Conservation (phyloP, 2,113 vertebrate species). For the Orthonyx spaldingii region DNA sequence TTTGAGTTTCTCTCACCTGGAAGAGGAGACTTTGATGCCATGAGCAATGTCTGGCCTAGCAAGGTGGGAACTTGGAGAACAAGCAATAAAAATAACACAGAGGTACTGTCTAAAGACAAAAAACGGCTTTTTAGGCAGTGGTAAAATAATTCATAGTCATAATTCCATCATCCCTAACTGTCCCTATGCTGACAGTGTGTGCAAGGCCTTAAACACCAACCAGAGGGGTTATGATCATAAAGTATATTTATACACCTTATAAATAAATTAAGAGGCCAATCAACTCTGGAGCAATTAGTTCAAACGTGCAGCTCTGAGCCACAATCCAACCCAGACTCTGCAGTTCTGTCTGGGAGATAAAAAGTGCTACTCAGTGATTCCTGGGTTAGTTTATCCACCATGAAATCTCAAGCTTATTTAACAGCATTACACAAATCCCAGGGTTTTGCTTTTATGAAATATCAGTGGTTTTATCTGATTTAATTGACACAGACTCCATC, state of each 20-base stretch:
- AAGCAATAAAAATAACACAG: neutral
- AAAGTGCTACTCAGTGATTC: neutral
- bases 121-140: neutral
- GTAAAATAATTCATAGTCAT: neutral
- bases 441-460: neutral
- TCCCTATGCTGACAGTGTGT: neutral
- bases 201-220: neutral
- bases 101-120: neutral
- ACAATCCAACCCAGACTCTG: neutral
- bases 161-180: neutral
- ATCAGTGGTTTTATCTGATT: neutral
- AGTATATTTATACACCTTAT: neutral
- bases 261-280: neutral
- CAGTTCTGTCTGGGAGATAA: neutral
- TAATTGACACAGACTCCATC: neutral
- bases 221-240: neutral
- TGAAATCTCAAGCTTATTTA: neutral
- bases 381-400: neutral
- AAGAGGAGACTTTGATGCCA: neutral
- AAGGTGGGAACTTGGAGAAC: neutral
- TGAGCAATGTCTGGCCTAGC: neutral
- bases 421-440: neutral
- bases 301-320: neutral
- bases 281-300: neutral
- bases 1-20: slow-evolving; percentile 57